Evolutionary conservation across 2,888 invertebrate species (phyloP), one percentile per base, ranked within the genome.

Genomic region (Bimastos eiseni): DNA sequence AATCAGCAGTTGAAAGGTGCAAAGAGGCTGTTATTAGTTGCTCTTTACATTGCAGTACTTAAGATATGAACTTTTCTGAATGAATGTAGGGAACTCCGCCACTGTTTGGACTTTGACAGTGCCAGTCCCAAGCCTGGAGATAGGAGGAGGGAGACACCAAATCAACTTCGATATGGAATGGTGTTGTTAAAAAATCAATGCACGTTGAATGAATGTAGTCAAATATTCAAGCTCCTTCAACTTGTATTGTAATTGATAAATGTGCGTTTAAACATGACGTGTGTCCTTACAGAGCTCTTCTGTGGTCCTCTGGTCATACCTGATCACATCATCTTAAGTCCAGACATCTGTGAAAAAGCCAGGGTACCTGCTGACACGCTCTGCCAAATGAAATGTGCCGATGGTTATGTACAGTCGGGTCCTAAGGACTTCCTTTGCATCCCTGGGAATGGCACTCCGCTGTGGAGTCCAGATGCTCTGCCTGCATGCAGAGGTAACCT

Each of bases 301-400:
- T 91, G 89, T 91, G 83, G 15, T 49, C 84, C 90, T 34, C 36
- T 90, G 83, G 33, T 2, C 30, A 88, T 38, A 37, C 30, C 84
- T 15, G 15, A 38, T 24, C 37, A 37, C 33, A n/a, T 49, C 30
- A n/a, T 19, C 15, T 0, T 89, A 49, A 44, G 90, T 34, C 49
- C 37, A 44, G 55, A 70, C 2, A 13, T 33, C 33, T 55, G 90
- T 90, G 13, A 37, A 34, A 70, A 49, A 41, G 88, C 49, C 0
- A 36, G 90, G 30, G 90, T 91, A 83, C 38, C 89, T 33, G 90
- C 91, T 13, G 91, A 90, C 19, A 86, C 89, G 15, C 49, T 36
- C 30, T 92, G 92, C 88, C n/a, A 41, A 21, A 34, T 92, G 24
- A 34, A 33, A 21, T 92, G 92, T 91, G 86, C 88, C 33, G 38